A percentile compares a stretch with the other conserved stretches of the same genome.
Conservation (phyloP, 1,140 invertebrate genomes). For the Drosophila pectinifera region DNA sequence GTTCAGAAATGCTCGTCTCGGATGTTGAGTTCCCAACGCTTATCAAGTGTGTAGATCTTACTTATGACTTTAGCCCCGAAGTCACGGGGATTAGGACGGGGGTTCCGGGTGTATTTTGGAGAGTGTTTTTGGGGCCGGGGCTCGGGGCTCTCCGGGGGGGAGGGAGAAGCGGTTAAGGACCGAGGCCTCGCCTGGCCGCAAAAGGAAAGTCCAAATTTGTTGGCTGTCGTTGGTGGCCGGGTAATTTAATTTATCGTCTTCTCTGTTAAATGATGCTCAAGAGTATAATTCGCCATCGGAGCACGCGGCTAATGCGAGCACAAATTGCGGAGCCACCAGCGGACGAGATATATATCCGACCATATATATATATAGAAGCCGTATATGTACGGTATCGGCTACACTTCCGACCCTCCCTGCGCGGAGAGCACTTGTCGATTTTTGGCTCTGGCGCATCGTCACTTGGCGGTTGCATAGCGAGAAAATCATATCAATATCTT, state of each 20-base stretch:
- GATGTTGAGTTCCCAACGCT: constrained; percentile 77
- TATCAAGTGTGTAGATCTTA: constrained; percentile 83
- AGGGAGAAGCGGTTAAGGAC: constrained; percentile 25
- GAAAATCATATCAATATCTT: too few relatives aligned
- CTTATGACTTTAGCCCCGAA: constrained; percentile 71
- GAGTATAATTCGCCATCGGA: constrained; percentile 75
- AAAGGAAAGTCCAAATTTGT: constrained; percentile 78
- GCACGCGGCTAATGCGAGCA: constrained; percentile 73
- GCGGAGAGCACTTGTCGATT: background rate
- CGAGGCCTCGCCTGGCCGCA: constrained; percentile 38
- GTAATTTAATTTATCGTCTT: constrained; percentile 84
- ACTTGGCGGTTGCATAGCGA: constrained; percentile 3
- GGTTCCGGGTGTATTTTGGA: background rate
- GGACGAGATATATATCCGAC: constrained; percentile 35
- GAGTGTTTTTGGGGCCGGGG: background rate
- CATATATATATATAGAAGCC: constrained; percentile 5
- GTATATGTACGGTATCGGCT: constrained; percentile 15
- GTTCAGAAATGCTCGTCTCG: constrained; percentile 76
- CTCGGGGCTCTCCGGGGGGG: background rate
- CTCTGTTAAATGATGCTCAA: constrained; percentile 82
- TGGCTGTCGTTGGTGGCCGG: constrained; percentile 66
- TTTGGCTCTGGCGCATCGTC: background rate
- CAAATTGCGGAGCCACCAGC: constrained; percentile 62
- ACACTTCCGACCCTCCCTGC: constrained; percentile 1
- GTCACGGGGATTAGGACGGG: constrained; percentile 2